phyloP scores from a whole-genome alignment of 1,140 invertebrate genomes.

The Ceratina calcarata region DNA sequence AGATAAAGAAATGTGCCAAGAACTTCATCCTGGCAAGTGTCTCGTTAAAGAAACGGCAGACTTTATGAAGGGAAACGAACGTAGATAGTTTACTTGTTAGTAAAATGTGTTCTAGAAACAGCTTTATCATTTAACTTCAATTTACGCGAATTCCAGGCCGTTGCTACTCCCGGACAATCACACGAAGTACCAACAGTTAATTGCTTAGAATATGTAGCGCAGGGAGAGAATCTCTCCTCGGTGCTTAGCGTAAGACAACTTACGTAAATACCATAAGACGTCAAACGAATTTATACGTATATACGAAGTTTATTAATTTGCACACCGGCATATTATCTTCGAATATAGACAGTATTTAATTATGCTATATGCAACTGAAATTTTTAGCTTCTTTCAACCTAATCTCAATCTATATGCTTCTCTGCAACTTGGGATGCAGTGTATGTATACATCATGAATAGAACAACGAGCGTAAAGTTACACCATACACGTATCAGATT shows the following conservation, averaged over 20 bases:
- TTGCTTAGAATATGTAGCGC: constrained; percentile 4
- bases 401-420: not conserved
- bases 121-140: constrained; percentile 30
- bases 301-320: not conserved
- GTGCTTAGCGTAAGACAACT: too few species aligned
- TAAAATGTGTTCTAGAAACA: not conserved
- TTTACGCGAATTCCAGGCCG: constrained; percentile 41
- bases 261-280: not conserved
- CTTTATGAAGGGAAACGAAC: too few species aligned
- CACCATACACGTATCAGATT: constrained; percentile 32
- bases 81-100: too few species aligned
- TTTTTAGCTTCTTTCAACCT: not conserved
- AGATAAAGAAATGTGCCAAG: not conserved
- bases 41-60: not conserved
- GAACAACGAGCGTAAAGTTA: constrained; percentile 29
- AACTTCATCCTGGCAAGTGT: not conserved
- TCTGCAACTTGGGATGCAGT: not conserved
- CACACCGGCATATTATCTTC: not conserved
- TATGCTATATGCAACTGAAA: not conserved
- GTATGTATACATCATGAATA: constrained; percentile 25
- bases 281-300: too few species aligned
- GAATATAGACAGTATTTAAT: not conserved
- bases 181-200: constrained; percentile 29
- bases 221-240: too few species aligned
- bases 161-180: constrained; percentile 22